Base-by-base conservation (phyloP, 2,797 vertebrate species). In the Jordanella pulchra region DNA sequence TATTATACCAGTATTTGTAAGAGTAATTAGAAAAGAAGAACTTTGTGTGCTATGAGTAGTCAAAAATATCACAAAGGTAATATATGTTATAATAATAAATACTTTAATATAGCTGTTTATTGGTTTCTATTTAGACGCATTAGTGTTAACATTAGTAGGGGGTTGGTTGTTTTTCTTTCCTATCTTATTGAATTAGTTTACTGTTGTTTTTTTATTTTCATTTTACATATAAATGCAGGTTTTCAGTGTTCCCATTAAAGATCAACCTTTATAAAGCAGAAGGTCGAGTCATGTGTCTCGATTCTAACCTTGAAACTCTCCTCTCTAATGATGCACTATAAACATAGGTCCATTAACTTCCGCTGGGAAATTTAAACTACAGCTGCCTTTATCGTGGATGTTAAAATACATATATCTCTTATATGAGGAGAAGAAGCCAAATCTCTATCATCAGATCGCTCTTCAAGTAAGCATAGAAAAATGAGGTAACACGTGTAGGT, bases 351-450 rank as follows among this genome's bases (percentile, higher is more conserved):
- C 32, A 61, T 61, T 42, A 58, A 35, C 3, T 47, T 79, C 42
- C 23, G 13, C 18, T 60, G 69, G 69, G 68, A 70, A 77, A 76
- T 73, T 70, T 54, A 76, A 87, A 81, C 75, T 76, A 35, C 18
- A 17, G 2, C 10, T 32, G 7, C 39, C 3, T 17, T 27, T 6
- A 28, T 17, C 4, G 51, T 45, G 6, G 54, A 0, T 82, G 68
- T 48, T 66, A 50, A 73, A 63, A 56, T 65, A 72, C 51, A 70
- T 58, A 65, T 56, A 58, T 42, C 23, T 42, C 32, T 21, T 15
- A 25, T 23, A 25, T 1, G 60, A 44, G 25, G 1, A 14, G 64
- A n/a, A n/a, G 25, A 32, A 71, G 15, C 7, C 53, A 44, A 65
- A 6, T 27, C 4, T 2, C 1, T 15, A 50, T 2, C 21, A 45